Base-by-base conservation (phyloP, 1,140 invertebrate species). In the Drosophila tsacasi region DNA sequence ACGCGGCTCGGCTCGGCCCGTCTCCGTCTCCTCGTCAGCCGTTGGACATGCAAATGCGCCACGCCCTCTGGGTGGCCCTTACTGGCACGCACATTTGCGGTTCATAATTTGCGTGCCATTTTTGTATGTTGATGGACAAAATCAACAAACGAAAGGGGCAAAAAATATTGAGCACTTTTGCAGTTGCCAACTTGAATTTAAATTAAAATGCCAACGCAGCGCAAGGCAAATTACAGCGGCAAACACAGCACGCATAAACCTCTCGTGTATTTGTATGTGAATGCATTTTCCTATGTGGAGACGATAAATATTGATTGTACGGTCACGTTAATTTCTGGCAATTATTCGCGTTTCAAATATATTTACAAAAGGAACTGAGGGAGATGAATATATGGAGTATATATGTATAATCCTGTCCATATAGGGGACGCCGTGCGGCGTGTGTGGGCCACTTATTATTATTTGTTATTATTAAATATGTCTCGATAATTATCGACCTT, bases 51-150 rank as follows among this genome's bases (percentile, higher is more conserved):
- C 69, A 73, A 73, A 73, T 73, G 69, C 17, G 69, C 37, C 63
- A 65, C 37, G 21, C 67, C 63, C 63, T 32, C 10, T 50, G 40
- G 44, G n/a, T 4, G 42, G 19, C 66, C 35, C 39, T 17, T 65
- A 32, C 55, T 73, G 59, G 62, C 84, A 87, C 84, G 83, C 84
- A 87, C 84, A 87, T 87, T 87, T 87, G 83, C 83, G 84, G 83
- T 89, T 89, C 83, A 87, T 87, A 87, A 87, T 87, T 87, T 89
- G 84, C 81, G 73, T 80, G 80, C 67, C 84, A 89, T 83, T 87
- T 89, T 87, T 87, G 84, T 89, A 89, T 83, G 83, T 89, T 87
- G 83, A 89, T 89, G 84, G 80, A 87, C 83, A 87, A 89, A 89
- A 87, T 87, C 83, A 87, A 87, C 83, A 86, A 85, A 79, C 63